Evolutionary conservation across 2,113 vertebrate genomes (phyloP).

Genomic region (Heterocephalus glaber): DNA sequence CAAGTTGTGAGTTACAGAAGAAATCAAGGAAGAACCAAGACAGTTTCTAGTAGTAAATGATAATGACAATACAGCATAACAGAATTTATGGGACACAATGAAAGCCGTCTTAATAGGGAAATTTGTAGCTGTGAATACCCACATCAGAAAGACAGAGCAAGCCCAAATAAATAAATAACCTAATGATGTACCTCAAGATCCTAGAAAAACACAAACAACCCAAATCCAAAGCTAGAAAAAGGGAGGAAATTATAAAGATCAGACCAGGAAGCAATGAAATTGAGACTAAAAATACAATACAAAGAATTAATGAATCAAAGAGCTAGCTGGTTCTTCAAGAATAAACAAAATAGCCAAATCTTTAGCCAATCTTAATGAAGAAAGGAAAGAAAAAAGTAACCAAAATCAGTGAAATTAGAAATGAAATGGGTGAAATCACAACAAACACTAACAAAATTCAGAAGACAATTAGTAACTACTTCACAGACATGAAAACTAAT

Average conservation of each 20-base stretch:
- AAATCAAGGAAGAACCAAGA: background rate
- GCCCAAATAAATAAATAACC: background rate
- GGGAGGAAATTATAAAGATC: background rate
- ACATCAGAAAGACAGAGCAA: background rate
- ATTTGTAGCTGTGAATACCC: background rate
- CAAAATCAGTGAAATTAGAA: background rate
- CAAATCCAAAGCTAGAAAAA: background rate
- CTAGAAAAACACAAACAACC: background rate
- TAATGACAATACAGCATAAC: background rate
- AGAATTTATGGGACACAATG: background rate
- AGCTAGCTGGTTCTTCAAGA: background rate
- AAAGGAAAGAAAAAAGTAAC: background rate
- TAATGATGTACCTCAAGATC: background rate
- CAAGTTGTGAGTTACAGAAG: background rate
- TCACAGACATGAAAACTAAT: background rate
- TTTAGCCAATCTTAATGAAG: background rate
- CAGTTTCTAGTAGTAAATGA: background rate
- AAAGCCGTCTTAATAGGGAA: background rate
- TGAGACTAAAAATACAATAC: background rate
- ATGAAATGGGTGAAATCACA: background rate
- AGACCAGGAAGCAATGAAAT: background rate
- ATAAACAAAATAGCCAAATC: background rate
- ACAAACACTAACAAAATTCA: background rate
- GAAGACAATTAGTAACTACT: background rate
- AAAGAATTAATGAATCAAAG: background rate